phyloP scores from a whole-genome alignment of 2,888 invertebrate genomes.

The Teleogryllus oceanicus region DNA sequence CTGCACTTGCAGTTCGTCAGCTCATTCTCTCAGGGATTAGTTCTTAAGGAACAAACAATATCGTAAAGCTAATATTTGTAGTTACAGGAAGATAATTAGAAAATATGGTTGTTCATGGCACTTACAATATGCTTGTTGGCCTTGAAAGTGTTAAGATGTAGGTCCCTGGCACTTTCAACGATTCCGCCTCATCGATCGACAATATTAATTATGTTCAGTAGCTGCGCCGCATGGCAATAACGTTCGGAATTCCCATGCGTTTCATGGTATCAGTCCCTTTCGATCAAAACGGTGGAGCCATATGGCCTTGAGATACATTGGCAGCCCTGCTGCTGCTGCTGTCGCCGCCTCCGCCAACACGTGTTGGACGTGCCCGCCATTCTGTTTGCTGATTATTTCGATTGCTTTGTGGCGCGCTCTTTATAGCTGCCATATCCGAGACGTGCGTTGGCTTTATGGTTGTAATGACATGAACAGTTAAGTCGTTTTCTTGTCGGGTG shows the following conservation, averaged over 20 bases:
- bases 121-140: neutral
- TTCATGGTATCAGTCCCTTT: neutral
- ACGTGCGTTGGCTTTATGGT: conserved; percentile 6
- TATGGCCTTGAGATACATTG: neutral
- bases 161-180: neutral
- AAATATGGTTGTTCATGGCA: neutral
- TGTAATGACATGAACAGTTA: neutral
- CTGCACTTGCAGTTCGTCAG: no score
- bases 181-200: neutral
- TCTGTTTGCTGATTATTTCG: neutral
- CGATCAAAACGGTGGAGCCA: neutral
- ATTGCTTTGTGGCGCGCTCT: neutral
- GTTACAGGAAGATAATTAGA: neutral
- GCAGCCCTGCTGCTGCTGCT: neutral
- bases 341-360: neutral
- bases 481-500: conserved; percentile 8
- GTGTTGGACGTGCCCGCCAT: neutral
- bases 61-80: neutral
- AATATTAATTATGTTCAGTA: conserved; percentile 3
- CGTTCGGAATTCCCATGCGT: neutral
- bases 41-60: neutral
- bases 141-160: neutral
- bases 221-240: neutral
- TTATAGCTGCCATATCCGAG: neutral
- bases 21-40: no score